phyloP scores from a whole-genome alignment of 2,113 vertebrate genomes.

The Octodon degus region DNA sequence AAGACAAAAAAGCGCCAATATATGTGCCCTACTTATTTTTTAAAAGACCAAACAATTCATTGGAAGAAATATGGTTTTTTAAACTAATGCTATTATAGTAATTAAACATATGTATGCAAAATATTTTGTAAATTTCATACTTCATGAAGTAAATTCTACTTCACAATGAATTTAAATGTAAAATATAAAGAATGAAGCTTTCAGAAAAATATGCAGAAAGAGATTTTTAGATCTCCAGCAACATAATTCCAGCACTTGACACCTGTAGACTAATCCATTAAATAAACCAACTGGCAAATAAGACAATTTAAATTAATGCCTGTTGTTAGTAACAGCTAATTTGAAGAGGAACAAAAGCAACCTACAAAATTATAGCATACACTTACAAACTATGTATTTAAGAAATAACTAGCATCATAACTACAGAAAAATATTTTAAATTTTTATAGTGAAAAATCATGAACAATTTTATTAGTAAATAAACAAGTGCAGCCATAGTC shows the following conservation, averaged over 20 bases:
- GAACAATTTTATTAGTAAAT: not conserved
- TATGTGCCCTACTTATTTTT: not conserved
- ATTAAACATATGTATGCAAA: not conserved
- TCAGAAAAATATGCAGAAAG: not conserved
- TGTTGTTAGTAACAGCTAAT: not conserved
- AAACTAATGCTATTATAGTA: not conserved
- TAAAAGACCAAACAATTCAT: not conserved
- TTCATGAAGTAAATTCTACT: not conserved
- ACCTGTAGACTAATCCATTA: not conserved
- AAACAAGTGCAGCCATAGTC: not conserved
- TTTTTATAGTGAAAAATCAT: not conserved
- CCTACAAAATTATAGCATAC: too few species aligned
- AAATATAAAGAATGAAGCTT: not conserved
- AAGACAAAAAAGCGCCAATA: not conserved
- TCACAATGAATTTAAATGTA: not conserved
- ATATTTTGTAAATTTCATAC: not conserved
- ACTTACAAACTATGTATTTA: not conserved
- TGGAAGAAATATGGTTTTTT: not conserved
- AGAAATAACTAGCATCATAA: not conserved
- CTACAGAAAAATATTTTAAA: not conserved
- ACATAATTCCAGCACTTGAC: not conserved
- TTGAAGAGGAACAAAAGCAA: not conserved
- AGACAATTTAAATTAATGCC: not conserved
- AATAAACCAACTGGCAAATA: not conserved
- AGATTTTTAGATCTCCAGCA: not conserved